Evolutionary conservation across 1,140 invertebrate species (phyloP).

Genomic region (Drosophila repleta): DNA sequence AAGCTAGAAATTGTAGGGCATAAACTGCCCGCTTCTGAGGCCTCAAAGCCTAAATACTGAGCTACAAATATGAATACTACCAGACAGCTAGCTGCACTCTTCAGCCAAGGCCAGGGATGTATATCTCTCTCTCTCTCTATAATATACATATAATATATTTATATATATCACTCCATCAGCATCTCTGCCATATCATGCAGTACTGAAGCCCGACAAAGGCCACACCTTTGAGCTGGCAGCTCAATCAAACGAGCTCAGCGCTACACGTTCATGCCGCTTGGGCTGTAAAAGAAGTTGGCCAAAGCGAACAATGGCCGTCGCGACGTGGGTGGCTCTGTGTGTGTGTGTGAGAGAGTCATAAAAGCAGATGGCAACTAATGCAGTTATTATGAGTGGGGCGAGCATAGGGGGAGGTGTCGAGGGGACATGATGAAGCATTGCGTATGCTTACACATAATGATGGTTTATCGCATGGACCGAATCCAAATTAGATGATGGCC

Average conservation of each 20-base stretch:
- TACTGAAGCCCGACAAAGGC: neutral
- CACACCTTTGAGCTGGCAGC: slow-evolving; percentile 1
- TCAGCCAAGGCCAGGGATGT: too few species aligned
- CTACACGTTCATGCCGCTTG: neutral
- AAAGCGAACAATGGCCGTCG: neutral
- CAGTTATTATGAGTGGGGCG: slow-evolving; percentile 25
- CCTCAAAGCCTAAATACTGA: too few species aligned
- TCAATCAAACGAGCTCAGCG: slow-evolving; percentile 28
- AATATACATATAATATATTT: neutral
- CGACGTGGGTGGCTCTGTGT: neutral
- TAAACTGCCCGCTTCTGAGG: too few species aligned
- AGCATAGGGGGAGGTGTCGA: slow-evolving; percentile 1
- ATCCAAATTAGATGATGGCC: slow-evolving; percentile 53
- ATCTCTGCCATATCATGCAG: neutral
- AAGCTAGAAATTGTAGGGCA: too few species aligned
- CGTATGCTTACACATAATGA: slow-evolving; percentile 33
- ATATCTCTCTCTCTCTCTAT: too few species aligned
- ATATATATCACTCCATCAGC: neutral
- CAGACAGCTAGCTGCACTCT: too few species aligned
- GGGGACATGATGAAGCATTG: slow-evolving; percentile 11
- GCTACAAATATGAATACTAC: too few species aligned
- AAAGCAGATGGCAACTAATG: slow-evolving; percentile 41
- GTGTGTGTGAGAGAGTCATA: too few species aligned
- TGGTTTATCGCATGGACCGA: slow-evolving; percentile 48
- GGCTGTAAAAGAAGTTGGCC: slow-evolving; percentile 22